Evolutionary conservation across 2,113 vertebrate species (phyloP), one percentile per base, ranked within the genome.

Genomic region (Zapus hudsonius): DNA sequence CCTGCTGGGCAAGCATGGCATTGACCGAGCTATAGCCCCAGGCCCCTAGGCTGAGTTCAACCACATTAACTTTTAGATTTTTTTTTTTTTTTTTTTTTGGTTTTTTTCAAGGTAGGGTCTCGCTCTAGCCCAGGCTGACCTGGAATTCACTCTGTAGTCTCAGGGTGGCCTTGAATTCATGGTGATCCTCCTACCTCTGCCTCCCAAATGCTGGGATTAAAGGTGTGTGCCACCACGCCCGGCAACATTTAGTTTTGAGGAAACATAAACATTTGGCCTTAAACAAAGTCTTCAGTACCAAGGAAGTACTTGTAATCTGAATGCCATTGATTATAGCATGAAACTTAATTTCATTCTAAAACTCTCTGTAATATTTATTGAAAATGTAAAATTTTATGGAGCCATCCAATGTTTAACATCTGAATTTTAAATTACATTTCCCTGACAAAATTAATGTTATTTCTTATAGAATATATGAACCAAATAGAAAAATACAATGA

Each of bases 191-290:
- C n/a, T n/a, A n/a, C n/a, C n/a, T n/a, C n/a, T n/a, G n/a, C n/a
- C n/a, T n/a, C n/a, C n/a, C n/a, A n/a, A n/a, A n/a, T n/a, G n/a
- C n/a, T n/a, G n/a, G n/a, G n/a, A n/a, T n/a, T n/a, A n/a, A n/a
- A n/a, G n/a, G n/a, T n/a, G n/a, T n/a, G n/a, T n/a, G n/a, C n/a
- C n/a, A n/a, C n/a, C n/a, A n/a, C n/a, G n/a, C n/a, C n/a, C n/a
- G n/a, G 93, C 93, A 89, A 84, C 85, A 67, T 88, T 95, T 87
- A 74, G 81, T 33, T 66, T 33, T 66, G 64, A 84, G 63, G 64
- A 94, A 78, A 44, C 47, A 55, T 92, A 94, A 78, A 44, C 47
- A 55, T 92, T 83, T 69, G 52, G 52, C 33, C 27, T 80, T 88
- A 52, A 89, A 94, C 63, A 84, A 93, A 15, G 74, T 83, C 20